Conservation (phyloP, 2,113 vertebrate genomes). For the Melanerpes aurifrons region DNA sequence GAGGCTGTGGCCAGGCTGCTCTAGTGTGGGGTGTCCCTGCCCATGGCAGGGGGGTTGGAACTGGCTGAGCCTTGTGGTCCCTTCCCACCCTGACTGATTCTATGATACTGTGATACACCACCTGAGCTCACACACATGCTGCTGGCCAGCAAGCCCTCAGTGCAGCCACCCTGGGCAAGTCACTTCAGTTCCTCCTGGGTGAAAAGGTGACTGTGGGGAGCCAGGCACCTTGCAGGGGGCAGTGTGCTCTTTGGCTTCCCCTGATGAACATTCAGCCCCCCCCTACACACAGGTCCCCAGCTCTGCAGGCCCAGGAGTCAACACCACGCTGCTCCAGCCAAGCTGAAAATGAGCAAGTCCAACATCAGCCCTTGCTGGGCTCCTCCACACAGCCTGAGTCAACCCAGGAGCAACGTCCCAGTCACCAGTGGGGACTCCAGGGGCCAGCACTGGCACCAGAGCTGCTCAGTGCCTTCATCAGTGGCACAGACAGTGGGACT, state of each 20-base stretch:
- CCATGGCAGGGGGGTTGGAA: too few relatives aligned
- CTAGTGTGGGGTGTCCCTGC: too few relatives aligned
- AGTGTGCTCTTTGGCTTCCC: neutral
- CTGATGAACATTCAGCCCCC: neutral
- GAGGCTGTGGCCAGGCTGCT: too few relatives aligned
- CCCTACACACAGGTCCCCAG: neutral
- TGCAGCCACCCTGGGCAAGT: neutral
- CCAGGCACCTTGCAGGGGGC: rapidly evolving
- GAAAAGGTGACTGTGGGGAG: neutral
- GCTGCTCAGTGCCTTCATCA: neutral
- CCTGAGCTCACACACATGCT: rapidly evolving
- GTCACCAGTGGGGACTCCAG: neutral
- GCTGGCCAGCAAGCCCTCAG: neutral
- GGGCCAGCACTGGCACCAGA: neutral
- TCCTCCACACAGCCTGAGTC: rapidly evolving
- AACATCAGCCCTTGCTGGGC: neutral
- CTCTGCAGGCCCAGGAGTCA: neutral
- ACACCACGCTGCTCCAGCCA: too few relatives aligned
- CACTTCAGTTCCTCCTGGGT: neutral
- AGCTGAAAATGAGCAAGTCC: rapidly evolving
- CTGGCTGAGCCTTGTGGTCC: too few relatives aligned
- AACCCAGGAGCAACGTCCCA: neutral
- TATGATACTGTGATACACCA: neutral
- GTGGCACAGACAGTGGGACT: neutral
- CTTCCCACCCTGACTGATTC: too few relatives aligned